A percentile compares a stretch with the other conserved stretches of the same genome.
Conservation (phyloP, 2,888 invertebrate species). For the Nomada hirtipes region DNA sequence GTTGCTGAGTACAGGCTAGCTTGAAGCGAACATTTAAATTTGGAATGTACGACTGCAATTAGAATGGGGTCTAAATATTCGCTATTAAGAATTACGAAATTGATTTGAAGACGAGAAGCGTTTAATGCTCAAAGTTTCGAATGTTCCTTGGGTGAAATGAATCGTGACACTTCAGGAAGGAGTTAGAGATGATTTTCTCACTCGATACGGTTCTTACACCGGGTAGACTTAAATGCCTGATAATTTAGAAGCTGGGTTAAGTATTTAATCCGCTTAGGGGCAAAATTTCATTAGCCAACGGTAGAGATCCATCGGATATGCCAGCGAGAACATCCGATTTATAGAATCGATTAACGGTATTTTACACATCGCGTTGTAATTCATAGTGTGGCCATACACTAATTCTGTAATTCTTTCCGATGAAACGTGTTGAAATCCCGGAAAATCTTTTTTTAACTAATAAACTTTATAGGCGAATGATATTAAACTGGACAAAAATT, state of each 20-base stretch:
- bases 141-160: background rate
- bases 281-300: slow-evolving; percentile 1
- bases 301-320: background rate
- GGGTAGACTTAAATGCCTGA: slow-evolving; percentile 8
- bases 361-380: background rate
- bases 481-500: no score
- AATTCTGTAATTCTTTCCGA: background rate
- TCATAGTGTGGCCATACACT: background rate
- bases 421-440: background rate
- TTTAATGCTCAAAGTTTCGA: background rate
- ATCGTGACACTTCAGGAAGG: slow-evolving; percentile 12
- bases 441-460: background rate
- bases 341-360: slow-evolving; percentile 2
- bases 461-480: no score
- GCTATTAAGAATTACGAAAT: background rate
- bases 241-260: slow-evolving; percentile 9
- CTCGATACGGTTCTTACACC: slow-evolving; percentile 20
- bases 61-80: no score
- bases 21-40: background rate
- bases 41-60: background rate
- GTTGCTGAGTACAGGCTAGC: slow-evolving; percentile 2
- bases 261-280: slow-evolving; percentile 27
- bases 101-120: background rate
- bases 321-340: background rate
- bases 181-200: slow-evolving; percentile 8